Percentiles rank a stretch among this genome's conserved stretches.
Evolutionary conservation across 2,888 invertebrate genomes (phyloP).

Genomic region (Phrixothrix hirtus): DNA sequence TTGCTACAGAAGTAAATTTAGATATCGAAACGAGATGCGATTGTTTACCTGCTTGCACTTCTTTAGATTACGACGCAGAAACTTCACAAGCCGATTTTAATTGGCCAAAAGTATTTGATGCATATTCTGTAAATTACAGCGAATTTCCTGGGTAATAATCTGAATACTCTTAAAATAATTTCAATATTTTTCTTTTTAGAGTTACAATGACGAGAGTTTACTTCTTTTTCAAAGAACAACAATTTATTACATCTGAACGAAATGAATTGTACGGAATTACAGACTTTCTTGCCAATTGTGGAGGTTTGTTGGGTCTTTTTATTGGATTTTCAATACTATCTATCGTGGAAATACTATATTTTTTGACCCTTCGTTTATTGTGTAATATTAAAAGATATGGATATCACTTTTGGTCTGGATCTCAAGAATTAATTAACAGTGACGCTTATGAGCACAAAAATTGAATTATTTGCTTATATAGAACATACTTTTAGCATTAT

Average conservation of each 20-base stretch:
- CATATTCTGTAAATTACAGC: constrained; percentile 55
- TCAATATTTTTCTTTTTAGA: constrained; percentile 49
- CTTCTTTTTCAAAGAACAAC: constrained; percentile 73
- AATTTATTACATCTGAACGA: too few species aligned
- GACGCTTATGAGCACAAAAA: constrained; percentile 43
- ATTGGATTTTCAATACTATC: too few species aligned
- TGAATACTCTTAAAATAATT: not conserved
- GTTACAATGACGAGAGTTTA: constrained; percentile 64
- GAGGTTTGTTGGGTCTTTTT: constrained; percentile 67
- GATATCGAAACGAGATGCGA: constrained; percentile 56
- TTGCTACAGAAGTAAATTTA: constrained; percentile 59
- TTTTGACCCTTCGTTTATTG: too few species aligned
- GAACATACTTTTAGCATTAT: too few species aligned
- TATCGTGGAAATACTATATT: constrained; percentile 65
- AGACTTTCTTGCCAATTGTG: too few species aligned
- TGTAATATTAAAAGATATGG: constrained; percentile 57
- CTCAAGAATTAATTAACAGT: constrained; percentile 42
- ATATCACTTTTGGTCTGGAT: constrained; percentile 52
- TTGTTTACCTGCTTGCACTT: constrained; percentile 69
- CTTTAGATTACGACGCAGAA: constrained; percentile 72
- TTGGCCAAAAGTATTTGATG: constrained; percentile 63
- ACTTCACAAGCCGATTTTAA: constrained; percentile 73
- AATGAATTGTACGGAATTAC: constrained; percentile 63
- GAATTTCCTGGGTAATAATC: constrained; percentile 51
- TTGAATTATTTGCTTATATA: too few species aligned